Evolutionary conservation across 2,888 invertebrate genomes (phyloP), one percentile per base, ranked within the genome.

Genomic region (Ennomos erosarius): DNA sequence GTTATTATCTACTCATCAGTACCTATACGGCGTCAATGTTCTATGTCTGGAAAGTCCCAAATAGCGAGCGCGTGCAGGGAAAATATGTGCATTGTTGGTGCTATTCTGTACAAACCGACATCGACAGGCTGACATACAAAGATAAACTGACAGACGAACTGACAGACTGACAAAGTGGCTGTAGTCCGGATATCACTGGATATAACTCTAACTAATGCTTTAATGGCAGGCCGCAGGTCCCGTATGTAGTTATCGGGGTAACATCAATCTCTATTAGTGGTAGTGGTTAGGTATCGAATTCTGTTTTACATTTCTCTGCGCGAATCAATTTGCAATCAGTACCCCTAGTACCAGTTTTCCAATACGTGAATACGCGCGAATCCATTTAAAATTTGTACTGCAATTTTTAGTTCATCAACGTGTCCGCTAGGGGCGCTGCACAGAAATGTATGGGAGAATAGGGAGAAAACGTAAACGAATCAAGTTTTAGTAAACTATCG

Each of bases 251-350:
- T 35, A 42, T 49, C 40, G 34, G 54, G 42, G 42, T 36, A 34
- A 43, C 54, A 55, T 59, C 54, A 59, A 59, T 55, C 59, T 51
- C 43, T 55, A 55, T 59, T 55, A 55, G 50, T 42, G 54, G 38
- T 50, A 12, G 47, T 11, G 44, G 45, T 39, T 40, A 35, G 3
- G 51, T 36, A 43, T 46, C 52, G 47, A 45, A 51, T 47, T 46
- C 36, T 45, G 40, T 9, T 26, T 16, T 26, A 46, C 40, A 37
- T 9, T 33, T 37, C 37, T 9, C 11, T 40, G 33, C 36, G 12
- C 42, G 13, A 13, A 35, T 26, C 26, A 47, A 16, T 37, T 38
- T 26, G 5, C 6, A 26, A 26, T 26, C 26, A 6, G 26, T 26
- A 4, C 26, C n/a, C n/a, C n/a, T n/a, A n/a, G n/a, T n/a, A n/a